phyloP scores from a whole-genome alignment of 1,140 invertebrate genomes.

The Epicauta chinensis region DNA sequence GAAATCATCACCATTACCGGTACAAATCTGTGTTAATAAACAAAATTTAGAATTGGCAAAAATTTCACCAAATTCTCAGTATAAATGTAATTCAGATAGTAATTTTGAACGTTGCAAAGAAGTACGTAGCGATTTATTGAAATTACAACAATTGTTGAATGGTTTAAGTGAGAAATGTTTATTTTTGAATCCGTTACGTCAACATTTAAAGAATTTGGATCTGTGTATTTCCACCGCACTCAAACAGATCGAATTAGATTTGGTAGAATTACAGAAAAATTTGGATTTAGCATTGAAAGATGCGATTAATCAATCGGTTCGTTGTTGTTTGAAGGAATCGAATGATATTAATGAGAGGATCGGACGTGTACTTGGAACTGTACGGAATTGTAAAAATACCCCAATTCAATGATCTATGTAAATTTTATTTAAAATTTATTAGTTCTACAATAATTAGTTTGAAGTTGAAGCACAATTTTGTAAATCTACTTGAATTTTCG shows the following conservation, averaged over 20 bases:
- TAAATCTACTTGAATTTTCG: background rate
- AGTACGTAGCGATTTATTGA: background rate
- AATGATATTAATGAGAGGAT: background rate
- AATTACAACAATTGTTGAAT: background rate
- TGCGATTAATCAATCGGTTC: slow-evolving; percentile 1
- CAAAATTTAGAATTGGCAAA: slow-evolving; percentile 1
- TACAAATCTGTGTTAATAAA: background rate
- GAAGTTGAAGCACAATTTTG: too few species aligned
- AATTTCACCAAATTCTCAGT: background rate
- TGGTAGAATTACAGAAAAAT: background rate
- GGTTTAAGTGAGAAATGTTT: background rate
- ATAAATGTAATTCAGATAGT: background rate
- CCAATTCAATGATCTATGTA: background rate
- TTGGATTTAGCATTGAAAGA: background rate
- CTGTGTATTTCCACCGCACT: background rate
- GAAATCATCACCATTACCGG: background rate
- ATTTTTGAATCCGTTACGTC: background rate
- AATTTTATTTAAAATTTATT: background rate
- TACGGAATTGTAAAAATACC: slow-evolving; percentile 8
- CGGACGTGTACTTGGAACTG: background rate
- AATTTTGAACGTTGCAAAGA: background rate
- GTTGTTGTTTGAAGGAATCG: background rate
- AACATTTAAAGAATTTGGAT: background rate
- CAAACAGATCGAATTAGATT: background rate
- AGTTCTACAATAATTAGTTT: background rate